A percentile compares a stretch with the other conserved stretches of the same genome.
These are phyloP conservation scores for Coregonus sp. DNA, from an alignment of 2,797 vertebrate species.

Conservation along the genomic window DNA sequence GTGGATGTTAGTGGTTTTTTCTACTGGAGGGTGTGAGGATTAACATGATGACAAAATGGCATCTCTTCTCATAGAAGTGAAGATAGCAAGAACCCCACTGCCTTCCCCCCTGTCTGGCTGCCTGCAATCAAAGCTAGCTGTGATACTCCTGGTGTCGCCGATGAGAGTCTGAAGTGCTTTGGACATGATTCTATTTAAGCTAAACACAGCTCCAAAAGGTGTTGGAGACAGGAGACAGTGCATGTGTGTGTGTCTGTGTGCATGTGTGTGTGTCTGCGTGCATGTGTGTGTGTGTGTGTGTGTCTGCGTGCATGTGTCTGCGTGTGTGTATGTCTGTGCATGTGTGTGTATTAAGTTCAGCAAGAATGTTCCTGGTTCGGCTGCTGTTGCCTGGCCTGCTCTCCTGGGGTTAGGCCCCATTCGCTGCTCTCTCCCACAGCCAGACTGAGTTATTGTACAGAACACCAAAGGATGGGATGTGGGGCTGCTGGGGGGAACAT, in stretches of 20 bases:
- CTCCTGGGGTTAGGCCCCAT: conserved; percentile 44
- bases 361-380: conserved; percentile 2
- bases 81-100: not conserved
- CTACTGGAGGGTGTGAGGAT: conserved; percentile 45
- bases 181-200: conserved; percentile 53
- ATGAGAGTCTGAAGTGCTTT: conserved; percentile 59
- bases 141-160: conserved; percentile 40
- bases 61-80: conserved; percentile 21
- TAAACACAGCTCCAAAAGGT: conserved; percentile 58
- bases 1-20: conserved; percentile 29
- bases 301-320: too few relatives aligned
- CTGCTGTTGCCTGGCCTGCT: not conserved
- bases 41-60: conserved; percentile 45
- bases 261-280: conserved; percentile 6
- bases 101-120: not conserved
- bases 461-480: conserved; percentile 61
- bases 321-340: too few relatives aligned
- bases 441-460: conserved; percentile 43
- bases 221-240: conserved; percentile 60
- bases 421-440: conserved; percentile 61
- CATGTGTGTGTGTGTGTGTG: too few relatives aligned
- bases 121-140: conserved; percentile 17
- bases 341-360: too few relatives aligned
- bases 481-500: conserved; percentile 40
- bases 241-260: conserved; percentile 36